These are phyloP conservation scores for Stenodema calcarata DNA, from an alignment of 2,888 invertebrate species.

Conservation along the genomic window DNA sequence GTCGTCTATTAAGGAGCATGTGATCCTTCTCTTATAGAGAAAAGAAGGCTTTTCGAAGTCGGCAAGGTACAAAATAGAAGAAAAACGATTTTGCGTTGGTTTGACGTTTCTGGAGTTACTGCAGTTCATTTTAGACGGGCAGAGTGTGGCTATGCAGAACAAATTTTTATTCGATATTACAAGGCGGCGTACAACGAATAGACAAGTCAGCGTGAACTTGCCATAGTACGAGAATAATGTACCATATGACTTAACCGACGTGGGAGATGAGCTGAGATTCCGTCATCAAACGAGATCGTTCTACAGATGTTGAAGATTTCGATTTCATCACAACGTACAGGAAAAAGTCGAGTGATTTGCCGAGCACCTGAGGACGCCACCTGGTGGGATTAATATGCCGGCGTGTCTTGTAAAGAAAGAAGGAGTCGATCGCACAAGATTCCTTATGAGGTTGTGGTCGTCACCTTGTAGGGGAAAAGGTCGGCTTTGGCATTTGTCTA, in stretches of 20 bases:
- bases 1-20: too few relatives aligned
- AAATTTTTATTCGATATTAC: too few relatives aligned
- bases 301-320: background rate
- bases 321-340: background rate
- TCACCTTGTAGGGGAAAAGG: background rate
- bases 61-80: too few relatives aligned
- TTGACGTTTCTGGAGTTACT: too few relatives aligned
- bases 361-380: background rate
- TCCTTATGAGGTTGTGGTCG: background rate
- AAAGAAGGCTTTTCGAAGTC: too few relatives aligned
- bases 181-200: too few relatives aligned
- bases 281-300: background rate
- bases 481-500: background rate
- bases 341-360: background rate
- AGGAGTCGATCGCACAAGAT: background rate
- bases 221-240: too few relatives aligned
- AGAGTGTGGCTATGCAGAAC: too few relatives aligned
- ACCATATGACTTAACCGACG: background rate
- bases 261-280: background rate
- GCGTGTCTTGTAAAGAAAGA: background rate
- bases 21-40: too few relatives aligned
- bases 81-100: too few relatives aligned
- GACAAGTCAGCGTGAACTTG: too few relatives aligned
- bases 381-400: background rate
- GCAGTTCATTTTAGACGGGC: too few relatives aligned